Conservation (phyloP, 2,113 vertebrate genomes). For the Pongo abelii region DNA sequence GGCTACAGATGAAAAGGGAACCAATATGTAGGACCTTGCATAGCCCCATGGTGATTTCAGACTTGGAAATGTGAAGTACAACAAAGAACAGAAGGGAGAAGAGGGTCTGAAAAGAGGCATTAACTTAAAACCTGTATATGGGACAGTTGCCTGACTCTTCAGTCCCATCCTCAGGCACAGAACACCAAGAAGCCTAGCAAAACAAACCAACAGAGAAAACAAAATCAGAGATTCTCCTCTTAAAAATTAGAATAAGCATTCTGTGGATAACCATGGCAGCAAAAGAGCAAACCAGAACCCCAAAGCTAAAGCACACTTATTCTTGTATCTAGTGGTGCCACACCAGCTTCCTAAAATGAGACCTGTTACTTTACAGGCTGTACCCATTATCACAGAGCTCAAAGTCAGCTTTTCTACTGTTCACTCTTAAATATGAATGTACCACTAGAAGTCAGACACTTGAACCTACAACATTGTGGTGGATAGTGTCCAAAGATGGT, state of each 20-base stretch:
- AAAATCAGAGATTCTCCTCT: background rate
- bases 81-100: background rate
- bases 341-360: background rate
- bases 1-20: background rate
- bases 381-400: background rate
- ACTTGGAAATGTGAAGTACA: background rate
- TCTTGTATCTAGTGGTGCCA: accelerated
- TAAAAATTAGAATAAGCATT: background rate
- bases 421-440: background rate
- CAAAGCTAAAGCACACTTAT: no score
- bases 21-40: background rate
- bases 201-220: background rate
- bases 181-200: background rate
- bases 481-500: background rate
- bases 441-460: background rate
- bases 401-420: background rate
- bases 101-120: background rate
- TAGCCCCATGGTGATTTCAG: background rate
- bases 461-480: no score
- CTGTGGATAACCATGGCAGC: no score
- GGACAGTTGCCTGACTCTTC: background rate
- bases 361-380: background rate
- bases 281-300: background rate
- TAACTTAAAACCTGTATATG: background rate
- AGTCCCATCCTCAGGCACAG: background rate